Evolutionary conservation across 1,140 invertebrate species (phyloP).

Genomic region (Batillaria attramentaria): DNA sequence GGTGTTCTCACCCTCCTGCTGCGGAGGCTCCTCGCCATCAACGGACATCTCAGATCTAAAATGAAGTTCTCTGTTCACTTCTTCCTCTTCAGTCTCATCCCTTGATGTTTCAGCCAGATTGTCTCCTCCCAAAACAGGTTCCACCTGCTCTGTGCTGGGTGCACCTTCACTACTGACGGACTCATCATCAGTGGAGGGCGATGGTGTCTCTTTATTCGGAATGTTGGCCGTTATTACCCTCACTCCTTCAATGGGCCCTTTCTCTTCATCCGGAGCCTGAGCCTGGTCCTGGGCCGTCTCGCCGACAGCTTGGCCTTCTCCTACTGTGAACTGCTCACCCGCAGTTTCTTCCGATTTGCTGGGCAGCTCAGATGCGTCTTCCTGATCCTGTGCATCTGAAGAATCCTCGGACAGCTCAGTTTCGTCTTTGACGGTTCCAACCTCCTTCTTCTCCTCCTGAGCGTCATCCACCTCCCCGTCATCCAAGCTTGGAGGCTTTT

Average conservation of each 20-base stretch:
- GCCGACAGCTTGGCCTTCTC: not conserved
- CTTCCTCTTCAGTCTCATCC: no score
- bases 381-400: no score
- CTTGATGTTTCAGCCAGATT: no score
- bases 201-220: no score
- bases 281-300: not conserved
- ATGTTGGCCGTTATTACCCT: no score
- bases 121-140: no score
- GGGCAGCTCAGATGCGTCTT: constrained; percentile 1
- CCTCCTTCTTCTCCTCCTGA: not conserved
- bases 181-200: no score
- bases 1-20: not conserved
- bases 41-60: no score
- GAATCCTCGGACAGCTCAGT: no score
- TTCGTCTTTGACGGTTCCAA: not conserved
- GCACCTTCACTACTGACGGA: no score
- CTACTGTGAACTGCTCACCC: not conserved
- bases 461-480: not conserved
- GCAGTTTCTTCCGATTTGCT: not conserved
- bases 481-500: not conserved
- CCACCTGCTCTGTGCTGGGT: no score
- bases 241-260: not conserved
- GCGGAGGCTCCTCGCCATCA: not conserved
- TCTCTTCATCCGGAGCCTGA: not conserved
- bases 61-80: no score